phyloP scores from a whole-genome alignment of 2,888 invertebrate genomes.

The Agelastica alni region DNA sequence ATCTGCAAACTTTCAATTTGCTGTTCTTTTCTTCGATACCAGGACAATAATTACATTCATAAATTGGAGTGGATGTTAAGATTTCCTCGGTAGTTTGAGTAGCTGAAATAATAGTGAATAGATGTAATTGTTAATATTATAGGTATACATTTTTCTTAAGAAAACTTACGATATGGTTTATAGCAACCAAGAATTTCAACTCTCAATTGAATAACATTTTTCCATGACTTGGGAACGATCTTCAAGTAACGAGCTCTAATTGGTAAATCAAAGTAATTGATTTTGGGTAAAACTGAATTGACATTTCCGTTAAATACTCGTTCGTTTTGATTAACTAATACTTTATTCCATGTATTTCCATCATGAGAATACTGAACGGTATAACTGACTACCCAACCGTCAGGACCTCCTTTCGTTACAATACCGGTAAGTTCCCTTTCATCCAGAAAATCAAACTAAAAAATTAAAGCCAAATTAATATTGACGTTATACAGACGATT shows the following conservation, averaged over 20 bases:
- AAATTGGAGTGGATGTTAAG: slow-evolving; percentile 26
- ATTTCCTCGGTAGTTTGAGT: slow-evolving; percentile 24
- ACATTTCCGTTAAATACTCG: slow-evolving; percentile 74
- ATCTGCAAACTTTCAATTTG: slow-evolving; percentile 57
- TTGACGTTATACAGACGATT: too few relatives aligned
- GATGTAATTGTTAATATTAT: too few relatives aligned
- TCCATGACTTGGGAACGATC: slow-evolving; percentile 74
- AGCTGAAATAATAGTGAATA: slow-evolving; percentile 18
- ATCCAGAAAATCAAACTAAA: too few relatives aligned
- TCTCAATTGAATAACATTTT: slow-evolving; percentile 71
- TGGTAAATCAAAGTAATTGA: slow-evolving; percentile 72
- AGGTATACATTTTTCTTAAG: too few relatives aligned
- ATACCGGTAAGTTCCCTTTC: slow-evolving; percentile 79
- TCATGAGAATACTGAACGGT: slow-evolving; percentile 75
- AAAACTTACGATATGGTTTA: slow-evolving; percentile 70
- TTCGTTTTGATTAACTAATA: slow-evolving; percentile 61
- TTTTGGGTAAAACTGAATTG: slow-evolving; percentile 65
- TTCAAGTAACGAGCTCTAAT: slow-evolving; percentile 71
- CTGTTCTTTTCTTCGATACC: slow-evolving; percentile 53
- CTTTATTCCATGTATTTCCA: slow-evolving; percentile 70
- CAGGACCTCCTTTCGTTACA: slow-evolving; percentile 70
- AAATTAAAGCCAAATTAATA: too few relatives aligned
- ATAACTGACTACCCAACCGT: slow-evolving; percentile 77
- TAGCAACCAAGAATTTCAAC: slow-evolving; percentile 81
- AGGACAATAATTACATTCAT: slow-evolving; percentile 62